Evolutionary conservation across 2,888 invertebrate genomes (phyloP).

Genomic region (Rhingia rostrata): DNA sequence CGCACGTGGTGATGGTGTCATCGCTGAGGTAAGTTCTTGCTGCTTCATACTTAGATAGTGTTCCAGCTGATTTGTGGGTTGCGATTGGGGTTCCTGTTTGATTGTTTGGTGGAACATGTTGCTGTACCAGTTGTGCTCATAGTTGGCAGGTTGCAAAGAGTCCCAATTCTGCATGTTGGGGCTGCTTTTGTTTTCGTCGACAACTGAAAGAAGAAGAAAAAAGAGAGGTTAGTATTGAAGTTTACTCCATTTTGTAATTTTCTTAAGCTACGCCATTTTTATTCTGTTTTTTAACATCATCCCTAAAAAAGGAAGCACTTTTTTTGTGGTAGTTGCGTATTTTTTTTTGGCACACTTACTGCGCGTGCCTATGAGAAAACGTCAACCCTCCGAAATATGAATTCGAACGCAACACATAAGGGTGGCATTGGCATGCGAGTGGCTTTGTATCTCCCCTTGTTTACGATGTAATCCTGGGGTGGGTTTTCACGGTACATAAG

Average conservation of each 20-base stretch:
- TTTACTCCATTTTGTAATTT: conserved; percentile 48
- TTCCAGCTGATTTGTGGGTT: conserved; percentile 78
- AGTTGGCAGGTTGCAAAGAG: conserved; percentile 79
- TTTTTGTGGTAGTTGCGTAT: conserved; percentile 9
- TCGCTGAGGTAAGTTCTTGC: conserved; percentile 77
- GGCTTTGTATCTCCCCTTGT: conserved; percentile 29
- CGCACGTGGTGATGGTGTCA: conserved; percentile 81
- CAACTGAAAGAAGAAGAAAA: conserved; percentile 51
- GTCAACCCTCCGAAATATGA: conserved; percentile 55
- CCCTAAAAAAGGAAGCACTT: conserved; percentile 28
- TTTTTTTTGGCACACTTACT: conserved; percentile 74
- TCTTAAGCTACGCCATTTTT: conserved; percentile 48
- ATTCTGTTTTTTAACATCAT: conserved; percentile 21
- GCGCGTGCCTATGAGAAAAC: conserved; percentile 78
- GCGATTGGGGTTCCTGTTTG: conserved; percentile 79
- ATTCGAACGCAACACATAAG: conserved; percentile 53
- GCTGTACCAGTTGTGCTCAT: conserved; percentile 82
- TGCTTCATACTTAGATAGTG: conserved; percentile 80
- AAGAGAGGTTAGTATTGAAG: conserved; percentile 1
- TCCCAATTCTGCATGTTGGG: conserved; percentile 82
- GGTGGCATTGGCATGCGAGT: conserved; percentile 37
- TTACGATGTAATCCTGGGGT: conserved; percentile 53
- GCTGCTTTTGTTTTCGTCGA: conserved; percentile 20
- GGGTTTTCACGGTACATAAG: conserved; percentile 53
- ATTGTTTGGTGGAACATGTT: conserved; percentile 81